Evolutionary conservation across 2,797 vertebrate genomes (phyloP).

Genomic region (Cyclura pinguis): DNA sequence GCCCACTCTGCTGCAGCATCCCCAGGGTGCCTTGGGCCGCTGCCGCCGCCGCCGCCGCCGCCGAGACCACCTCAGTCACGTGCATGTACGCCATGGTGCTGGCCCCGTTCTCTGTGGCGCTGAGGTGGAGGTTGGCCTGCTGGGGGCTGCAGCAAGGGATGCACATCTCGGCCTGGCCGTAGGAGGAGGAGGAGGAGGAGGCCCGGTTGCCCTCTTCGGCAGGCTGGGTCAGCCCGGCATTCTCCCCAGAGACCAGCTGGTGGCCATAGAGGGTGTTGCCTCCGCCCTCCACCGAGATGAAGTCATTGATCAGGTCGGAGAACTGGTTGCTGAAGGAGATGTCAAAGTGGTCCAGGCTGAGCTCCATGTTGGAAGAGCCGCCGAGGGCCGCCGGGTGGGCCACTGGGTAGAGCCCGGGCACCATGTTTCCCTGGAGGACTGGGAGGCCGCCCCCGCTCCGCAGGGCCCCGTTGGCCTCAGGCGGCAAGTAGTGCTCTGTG

Average conservation of each 20-base stretch:
- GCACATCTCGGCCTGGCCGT: constrained; percentile 93
- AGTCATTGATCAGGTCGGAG: constrained; percentile 99
- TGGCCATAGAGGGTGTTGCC: constrained; percentile 91
- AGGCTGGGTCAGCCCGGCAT: constrained; percentile 80
- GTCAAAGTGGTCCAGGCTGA: constrained; percentile 98
- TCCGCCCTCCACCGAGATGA: constrained; percentile 96
- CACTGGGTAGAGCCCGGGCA: constrained; percentile 95
- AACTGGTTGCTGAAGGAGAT: constrained; percentile 99
- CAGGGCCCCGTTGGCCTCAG: constrained; percentile 80
- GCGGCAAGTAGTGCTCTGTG: constrained; percentile 93
- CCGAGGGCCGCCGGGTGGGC: constrained; percentile 89
- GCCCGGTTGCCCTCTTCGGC: constrained; percentile 86
- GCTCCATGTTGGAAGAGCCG: constrained; percentile 92
- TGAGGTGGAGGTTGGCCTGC: constrained; percentile 83
- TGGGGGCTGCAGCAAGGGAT: constrained; percentile 97
- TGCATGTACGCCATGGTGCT: constrained; percentile 96
- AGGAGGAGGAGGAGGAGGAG: constrained; percentile 71
- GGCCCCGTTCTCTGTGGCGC: constrained; percentile 82
- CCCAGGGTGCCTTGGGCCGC: constrained; percentile 92
- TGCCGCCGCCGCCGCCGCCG: constrained; percentile 93
- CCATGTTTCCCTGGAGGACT: constrained; percentile 92
- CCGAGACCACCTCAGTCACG: constrained; percentile 95
- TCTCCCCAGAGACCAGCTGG: constrained; percentile 88
- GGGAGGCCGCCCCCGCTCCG: constrained; percentile 86
- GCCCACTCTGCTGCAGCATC: constrained; percentile 94